Percentiles rank a stretch among this genome's conserved stretches.
Conservation (phyloP, 2,113 vertebrate genomes). For the Pandion haliaetus region DNA sequence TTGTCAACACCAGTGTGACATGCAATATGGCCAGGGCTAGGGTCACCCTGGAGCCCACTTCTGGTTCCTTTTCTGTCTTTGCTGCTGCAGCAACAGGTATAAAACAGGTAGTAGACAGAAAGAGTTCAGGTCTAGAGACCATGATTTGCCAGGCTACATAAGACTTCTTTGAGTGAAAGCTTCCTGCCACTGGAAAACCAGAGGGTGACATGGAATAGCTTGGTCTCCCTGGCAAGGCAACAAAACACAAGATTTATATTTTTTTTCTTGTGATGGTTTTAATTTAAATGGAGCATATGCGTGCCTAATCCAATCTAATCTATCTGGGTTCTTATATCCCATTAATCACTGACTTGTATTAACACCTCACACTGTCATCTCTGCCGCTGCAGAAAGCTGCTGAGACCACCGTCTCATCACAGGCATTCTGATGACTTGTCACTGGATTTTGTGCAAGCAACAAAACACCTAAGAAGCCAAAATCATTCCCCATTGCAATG, state of each 20-base stretch:
- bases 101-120: neutral
- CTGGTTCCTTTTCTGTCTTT: neutral
- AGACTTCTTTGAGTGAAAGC: neutral
- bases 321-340: slow-evolving; percentile 22
- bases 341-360: slow-evolving; percentile 53
- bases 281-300: neutral
- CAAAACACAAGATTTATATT: neutral
- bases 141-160: neutral
- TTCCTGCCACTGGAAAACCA: neutral
- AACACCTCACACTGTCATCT: slow-evolving; percentile 2
- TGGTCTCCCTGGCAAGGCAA: neutral
- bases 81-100: neutral
- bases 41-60: neutral
- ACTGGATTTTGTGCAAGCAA: slow-evolving; percentile 24
- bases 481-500: neutral
- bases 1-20: neutral
- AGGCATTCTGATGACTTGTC: slow-evolving; percentile 59
- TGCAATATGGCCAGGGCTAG: neutral
- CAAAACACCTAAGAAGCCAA: slow-evolving; percentile 16
- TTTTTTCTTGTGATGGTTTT: neutral
- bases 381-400: neutral
- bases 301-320: slow-evolving; percentile 42
- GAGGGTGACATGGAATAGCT: neutral
- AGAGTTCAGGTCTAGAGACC: neutral
- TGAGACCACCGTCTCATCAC: slow-evolving; percentile 17